phyloP scores from a whole-genome alignment of 2,888 invertebrate genomes.

The Lepidonotus clava region DNA sequence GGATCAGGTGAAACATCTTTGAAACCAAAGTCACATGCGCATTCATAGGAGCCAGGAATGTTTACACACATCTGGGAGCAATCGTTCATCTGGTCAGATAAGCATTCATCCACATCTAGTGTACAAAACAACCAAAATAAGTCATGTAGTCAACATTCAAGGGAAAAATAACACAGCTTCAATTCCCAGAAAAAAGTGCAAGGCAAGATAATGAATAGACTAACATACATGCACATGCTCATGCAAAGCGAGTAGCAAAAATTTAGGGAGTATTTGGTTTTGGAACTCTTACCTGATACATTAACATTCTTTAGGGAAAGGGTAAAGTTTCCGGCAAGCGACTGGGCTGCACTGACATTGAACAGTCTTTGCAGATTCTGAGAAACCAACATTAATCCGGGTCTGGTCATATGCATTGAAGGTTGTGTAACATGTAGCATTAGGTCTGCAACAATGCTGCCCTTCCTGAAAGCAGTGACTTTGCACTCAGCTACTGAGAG shows the following conservation, averaged over 20 bases:
- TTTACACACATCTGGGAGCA: not conserved
- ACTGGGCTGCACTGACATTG: not conserved
- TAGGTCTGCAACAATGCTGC: not conserved
- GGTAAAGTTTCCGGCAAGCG: not conserved
- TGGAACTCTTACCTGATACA: not conserved
- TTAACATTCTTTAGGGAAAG: not conserved
- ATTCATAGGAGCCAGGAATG: not conserved
- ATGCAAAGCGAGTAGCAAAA: too few relatives aligned
- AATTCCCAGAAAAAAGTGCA: too few relatives aligned
- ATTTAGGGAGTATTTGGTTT: too few relatives aligned
- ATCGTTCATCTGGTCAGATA: not conserved
- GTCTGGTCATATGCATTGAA: not conserved
- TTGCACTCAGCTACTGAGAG: not conserved
- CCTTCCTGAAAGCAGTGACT: not conserved
- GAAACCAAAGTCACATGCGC: not conserved
- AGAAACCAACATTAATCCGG: not conserved
- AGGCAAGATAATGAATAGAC: too few relatives aligned
- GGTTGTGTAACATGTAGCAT: not conserved
- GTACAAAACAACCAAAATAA: too few relatives aligned
- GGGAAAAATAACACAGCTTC: too few relatives aligned
- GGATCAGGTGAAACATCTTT: not conserved
- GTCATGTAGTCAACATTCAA: too few relatives aligned
- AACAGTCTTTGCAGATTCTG: not conserved
- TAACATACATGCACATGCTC: too few relatives aligned
- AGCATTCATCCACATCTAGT: not conserved